Conservation (phyloP, 64 coral and sea anemone genomes). For the Pachyseris speciosa region DNA sequence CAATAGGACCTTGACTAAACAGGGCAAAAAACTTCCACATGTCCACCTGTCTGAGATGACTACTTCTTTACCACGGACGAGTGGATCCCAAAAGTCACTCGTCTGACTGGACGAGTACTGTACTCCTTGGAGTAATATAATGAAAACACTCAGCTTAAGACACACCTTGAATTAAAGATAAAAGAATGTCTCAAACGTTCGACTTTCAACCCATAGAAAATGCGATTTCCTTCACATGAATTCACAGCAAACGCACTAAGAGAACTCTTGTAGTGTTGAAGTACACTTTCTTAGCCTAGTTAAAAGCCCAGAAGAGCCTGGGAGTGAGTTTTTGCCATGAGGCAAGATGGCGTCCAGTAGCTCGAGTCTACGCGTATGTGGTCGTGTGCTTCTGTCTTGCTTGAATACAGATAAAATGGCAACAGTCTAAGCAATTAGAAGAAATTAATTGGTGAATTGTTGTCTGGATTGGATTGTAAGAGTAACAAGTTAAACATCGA, state of each 20-base stretch:
- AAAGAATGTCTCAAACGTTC: constrained; percentile 20
- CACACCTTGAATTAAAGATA: constrained; percentile 14
- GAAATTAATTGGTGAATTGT: constrained; percentile 22
- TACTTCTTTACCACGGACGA: constrained; percentile 15
- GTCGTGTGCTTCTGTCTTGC: constrained; percentile 1
- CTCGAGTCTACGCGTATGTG: background rate
- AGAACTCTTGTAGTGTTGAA: constrained; percentile 7
- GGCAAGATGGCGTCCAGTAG: constrained; percentile 2
- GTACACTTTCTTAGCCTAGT: constrained; percentile 13
- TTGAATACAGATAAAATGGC: constrained; percentile 16
- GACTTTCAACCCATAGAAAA: constrained; percentile 9
- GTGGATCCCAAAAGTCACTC: constrained; percentile 18
- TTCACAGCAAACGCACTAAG: constrained; percentile 13
- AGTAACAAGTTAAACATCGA: constrained; percentile 28
- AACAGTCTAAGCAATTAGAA: constrained; percentile 22
- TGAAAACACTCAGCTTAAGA: constrained; percentile 12
- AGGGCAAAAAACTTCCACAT: constrained; percentile 28
- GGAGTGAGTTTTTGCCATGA: constrained; percentile 3
- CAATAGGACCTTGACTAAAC: constrained; percentile 15
- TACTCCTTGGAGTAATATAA: constrained; percentile 30
- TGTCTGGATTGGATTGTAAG: constrained; percentile 1
- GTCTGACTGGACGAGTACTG: constrained; percentile 7
- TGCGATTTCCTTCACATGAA: background rate
- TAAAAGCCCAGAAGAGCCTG: constrained; percentile 14
- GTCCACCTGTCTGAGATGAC: background rate